Conservation (phyloP, 2,888 invertebrate genomes). For the Xanthorhoe spadicearia region DNA sequence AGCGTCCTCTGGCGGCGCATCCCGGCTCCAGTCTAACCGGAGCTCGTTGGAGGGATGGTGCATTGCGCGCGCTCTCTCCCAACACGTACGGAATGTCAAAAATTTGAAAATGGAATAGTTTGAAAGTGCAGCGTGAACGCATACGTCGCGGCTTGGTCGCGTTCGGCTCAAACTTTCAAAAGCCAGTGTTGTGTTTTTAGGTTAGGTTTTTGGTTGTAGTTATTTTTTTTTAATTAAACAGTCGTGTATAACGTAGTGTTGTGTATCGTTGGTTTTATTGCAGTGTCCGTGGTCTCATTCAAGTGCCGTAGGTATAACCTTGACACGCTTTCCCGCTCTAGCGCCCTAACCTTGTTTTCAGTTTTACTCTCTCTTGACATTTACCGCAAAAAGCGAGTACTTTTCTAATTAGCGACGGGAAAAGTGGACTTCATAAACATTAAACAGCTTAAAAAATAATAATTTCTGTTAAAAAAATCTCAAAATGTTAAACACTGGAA, state of each 20-base stretch:
- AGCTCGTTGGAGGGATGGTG: constrained; percentile 72
- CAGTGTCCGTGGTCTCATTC: constrained; percentile 69
- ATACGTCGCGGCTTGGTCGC: constrained; percentile 48
- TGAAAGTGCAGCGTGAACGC: constrained; percentile 60
- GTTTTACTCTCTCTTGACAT: constrained; percentile 78
- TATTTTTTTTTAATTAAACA: constrained; percentile 40
- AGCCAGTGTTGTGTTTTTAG: constrained; percentile 61
- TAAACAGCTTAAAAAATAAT: background rate
- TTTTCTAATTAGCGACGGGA: constrained; percentile 61
- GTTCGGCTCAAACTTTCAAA: constrained; percentile 43
- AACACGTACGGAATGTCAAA: constrained; percentile 68
- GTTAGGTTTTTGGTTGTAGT: constrained; percentile 48
- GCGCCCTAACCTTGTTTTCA: constrained; percentile 75
- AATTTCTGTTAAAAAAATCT: constrained; percentile 6
- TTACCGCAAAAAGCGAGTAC: constrained; percentile 68
- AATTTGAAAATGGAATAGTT: constrained; percentile 76
- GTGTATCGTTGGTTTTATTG: constrained; percentile 59
- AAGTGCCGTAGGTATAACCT: constrained; percentile 72
- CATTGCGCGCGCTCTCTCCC: constrained; percentile 65
- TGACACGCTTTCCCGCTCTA: constrained; percentile 82
- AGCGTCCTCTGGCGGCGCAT: constrained; percentile 79
- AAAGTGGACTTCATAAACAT: constrained; percentile 25
- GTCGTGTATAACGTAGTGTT: constrained; percentile 52
- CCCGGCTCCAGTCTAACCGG: constrained; percentile 73
- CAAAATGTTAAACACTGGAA: constrained; percentile 21